phyloP scores from a whole-genome alignment of 2,113 vertebrate genomes.

The Clarias magur region DNA sequence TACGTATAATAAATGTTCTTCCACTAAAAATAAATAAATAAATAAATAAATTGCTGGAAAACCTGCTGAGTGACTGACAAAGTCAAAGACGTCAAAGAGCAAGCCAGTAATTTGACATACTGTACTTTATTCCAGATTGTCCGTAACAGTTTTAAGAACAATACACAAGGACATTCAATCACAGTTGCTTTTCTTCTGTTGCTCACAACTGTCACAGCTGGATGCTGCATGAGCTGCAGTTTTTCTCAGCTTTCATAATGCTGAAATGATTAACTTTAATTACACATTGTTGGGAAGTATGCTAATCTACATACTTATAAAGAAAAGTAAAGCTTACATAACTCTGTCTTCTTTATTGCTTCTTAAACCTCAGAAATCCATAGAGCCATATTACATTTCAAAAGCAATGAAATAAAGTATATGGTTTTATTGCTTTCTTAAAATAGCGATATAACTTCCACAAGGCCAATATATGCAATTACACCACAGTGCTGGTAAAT shows the following conservation, averaged over 20 bases:
- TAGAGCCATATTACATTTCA: neutral
- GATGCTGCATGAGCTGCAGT: neutral
- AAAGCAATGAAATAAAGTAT: neutral
- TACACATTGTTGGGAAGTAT: neutral
- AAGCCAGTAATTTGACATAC: neutral
- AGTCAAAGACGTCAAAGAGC: neutral
- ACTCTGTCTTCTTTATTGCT: neutral
- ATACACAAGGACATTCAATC: neutral
- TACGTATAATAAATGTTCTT: neutral
- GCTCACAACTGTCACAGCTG: neutral
- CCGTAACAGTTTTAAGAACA: neutral
- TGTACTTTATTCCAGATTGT: neutral
- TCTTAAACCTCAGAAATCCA: neutral
- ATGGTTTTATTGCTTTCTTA: neutral
- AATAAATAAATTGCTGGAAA: neutral
- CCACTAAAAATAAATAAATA: neutral
- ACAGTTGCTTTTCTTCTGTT: neutral
- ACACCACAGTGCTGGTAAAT: neutral
- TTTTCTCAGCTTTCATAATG: neutral
- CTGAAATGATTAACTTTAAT: neutral
- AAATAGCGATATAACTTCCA: neutral
- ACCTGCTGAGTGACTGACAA: neutral
- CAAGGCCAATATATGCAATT: neutral
- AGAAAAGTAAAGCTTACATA: constrained; percentile 3
- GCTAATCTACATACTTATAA: neutral